phyloP scores from a whole-genome alignment of 2,113 vertebrate species.

The Erythrocercus mccallii region DNA sequence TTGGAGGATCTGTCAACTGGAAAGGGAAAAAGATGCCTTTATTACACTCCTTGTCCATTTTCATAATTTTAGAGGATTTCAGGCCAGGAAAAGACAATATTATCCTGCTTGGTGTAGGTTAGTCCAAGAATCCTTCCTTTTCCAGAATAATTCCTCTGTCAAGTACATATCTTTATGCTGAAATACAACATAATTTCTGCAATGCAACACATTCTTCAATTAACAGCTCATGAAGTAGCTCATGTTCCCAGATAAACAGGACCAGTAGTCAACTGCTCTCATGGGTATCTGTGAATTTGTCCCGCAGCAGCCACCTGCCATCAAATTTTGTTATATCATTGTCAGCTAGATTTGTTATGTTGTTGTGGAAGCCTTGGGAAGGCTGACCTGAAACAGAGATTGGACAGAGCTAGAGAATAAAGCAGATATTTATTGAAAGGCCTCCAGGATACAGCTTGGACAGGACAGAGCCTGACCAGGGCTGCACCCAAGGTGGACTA shows the following conservation, averaged over 20 bases:
- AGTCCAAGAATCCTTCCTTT: not conserved
- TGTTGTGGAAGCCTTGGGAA: not conserved
- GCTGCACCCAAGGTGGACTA: no score
- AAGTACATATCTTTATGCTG: not conserved
- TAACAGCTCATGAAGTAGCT: not conserved
- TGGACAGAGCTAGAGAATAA: no score
- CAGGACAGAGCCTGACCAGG: no score
- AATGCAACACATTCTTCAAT: not conserved
- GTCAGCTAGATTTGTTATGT: not conserved
- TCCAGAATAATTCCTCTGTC: not conserved
- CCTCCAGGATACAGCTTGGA: no score
- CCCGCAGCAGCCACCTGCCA: not conserved
- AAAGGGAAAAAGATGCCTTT: not conserved
- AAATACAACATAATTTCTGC: not conserved
- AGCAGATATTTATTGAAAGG: no score
- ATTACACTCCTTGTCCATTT: not conserved
- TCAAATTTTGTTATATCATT: not conserved
- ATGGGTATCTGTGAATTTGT: not conserved
- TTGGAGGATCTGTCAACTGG: not conserved
- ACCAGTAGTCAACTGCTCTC: not conserved
- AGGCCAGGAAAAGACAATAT: not conserved
- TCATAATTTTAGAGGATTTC: not conserved
- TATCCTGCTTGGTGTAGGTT: not conserved
- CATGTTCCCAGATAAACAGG: not conserved
- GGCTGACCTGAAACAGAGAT: no score